A percentile compares a stretch with the other conserved stretches of the same genome.
Conservation (phyloP, 2,113 vertebrate species). For the Apistogramma diplotaenia region DNA sequence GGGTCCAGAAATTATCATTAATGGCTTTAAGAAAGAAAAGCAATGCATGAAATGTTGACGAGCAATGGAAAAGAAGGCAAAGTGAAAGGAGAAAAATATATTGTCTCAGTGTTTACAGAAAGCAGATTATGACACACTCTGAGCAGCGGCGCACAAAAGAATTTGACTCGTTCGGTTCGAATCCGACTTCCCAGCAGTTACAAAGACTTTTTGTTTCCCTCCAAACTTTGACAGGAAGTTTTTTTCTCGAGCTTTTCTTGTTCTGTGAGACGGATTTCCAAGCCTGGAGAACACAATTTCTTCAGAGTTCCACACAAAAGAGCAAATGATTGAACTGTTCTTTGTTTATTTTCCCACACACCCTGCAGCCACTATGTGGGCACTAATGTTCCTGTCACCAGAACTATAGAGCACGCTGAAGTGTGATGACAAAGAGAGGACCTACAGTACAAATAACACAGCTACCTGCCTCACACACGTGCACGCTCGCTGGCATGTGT, state of each 20-base stretch:
- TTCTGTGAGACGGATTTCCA: background rate
- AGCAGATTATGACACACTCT: background rate
- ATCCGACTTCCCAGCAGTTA: too few relatives aligned
- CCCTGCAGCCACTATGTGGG: slow-evolving; percentile 14
- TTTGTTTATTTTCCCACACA: slow-evolving; percentile 42
- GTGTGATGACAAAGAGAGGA: slow-evolving; percentile 14
- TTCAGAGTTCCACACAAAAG: slow-evolving; percentile 32
- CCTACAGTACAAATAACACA: slow-evolving; percentile 30
- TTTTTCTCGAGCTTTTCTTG: background rate
- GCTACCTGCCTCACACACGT: background rate
- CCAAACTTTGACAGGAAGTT: background rate
- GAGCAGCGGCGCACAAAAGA: background rate
- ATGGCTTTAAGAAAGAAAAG: background rate
- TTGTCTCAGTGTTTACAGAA: background rate
- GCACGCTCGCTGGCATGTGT: slow-evolving; percentile 3
- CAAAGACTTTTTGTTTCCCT: background rate
- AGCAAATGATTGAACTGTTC: slow-evolving; percentile 24
- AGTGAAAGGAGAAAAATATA: background rate
- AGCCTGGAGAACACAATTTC: background rate
- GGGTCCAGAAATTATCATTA: background rate
- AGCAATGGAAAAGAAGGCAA: background rate
- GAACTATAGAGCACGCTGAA: slow-evolving; percentile 37
- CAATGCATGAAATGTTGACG: background rate
- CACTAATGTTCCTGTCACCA: slow-evolving; percentile 52
- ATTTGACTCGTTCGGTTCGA: background rate